Base-by-base conservation (phyloP, 2,797 vertebrate species). In the Telmatherina bonti region DNA sequence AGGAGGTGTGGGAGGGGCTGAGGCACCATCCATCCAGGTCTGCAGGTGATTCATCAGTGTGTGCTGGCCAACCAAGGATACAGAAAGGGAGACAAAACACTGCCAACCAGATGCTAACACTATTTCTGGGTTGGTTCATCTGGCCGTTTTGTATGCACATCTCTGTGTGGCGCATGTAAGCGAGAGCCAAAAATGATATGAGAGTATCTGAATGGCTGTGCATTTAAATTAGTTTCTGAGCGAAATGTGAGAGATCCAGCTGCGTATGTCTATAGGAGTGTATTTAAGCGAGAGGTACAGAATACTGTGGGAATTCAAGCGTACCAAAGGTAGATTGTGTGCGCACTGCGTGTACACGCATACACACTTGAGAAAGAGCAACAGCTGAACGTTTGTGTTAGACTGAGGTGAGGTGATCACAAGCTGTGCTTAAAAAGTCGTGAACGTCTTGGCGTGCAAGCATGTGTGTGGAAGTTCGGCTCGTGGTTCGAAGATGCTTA, bases 1-100 rank as follows among this genome's bases (percentile, higher is more conserved):
- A 63, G 63, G 84, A 60, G 70, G 76, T 56, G 72, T 35, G 20
- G 56, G 55, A 57, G 57, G 67, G 67, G 57, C 58, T 24, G 67
- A 68, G 60, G 60, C 49, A 20, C 70, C 82, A 93, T 92, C 92
- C 88, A 91, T 93, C 84, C 87, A 45, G 7, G 77, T 68, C 68
- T 30, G 26, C 68, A 72, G 87, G 92, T 82, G 90, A 93, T 94
- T 89, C 88, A 92, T 93, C 93, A 94, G 84, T 29, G 84, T 4
- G 4, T 7, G 55, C 7, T 3, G 90, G 90, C 74, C 85, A 86
- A 82, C 80, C 70, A 66, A 5, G 78, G 76, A 88, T 82, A 85
- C 86, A 85, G 82, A 79, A 85, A 63, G 47, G 70, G 77, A 88
- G 79, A 88, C 81, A 63, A 83, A 89, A 61, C 59, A 58, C 85